Percentiles rank a stretch among this genome's conserved stretches.
These are phyloP conservation scores for Epinephelus lanceolatus DNA, from an alignment of 2,113 vertebrate genomes.

Conservation along the genomic window DNA sequence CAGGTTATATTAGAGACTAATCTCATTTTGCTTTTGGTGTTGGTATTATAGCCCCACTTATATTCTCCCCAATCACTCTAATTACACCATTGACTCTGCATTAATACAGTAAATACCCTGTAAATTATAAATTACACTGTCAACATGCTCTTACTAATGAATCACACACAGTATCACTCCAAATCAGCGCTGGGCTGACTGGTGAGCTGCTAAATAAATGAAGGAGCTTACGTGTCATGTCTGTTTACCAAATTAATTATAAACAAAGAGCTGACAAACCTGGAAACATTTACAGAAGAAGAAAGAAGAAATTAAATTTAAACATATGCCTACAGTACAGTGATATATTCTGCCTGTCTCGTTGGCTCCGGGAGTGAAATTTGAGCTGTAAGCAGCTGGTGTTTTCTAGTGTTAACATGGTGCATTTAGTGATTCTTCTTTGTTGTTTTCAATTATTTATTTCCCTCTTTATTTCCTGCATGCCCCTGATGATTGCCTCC, in stretches of 20 bases:
- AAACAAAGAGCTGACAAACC: constrained; percentile 9
- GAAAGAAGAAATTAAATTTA: constrained; percentile 10
- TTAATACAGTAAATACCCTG: constrained; percentile 62
- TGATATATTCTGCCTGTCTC: constrained; percentile 6
- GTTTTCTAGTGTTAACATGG: constrained; percentile 34
- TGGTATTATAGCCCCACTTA: constrained; percentile 31
- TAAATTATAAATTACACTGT: constrained; percentile 72
- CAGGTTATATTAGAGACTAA: constrained; percentile 39
- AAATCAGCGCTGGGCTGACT: constrained; percentile 39
- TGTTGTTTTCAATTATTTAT: constrained; percentile 59
- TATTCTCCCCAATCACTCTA: constrained; percentile 50
- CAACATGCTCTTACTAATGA: constrained; percentile 63
- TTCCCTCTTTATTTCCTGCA: constrained; percentile 35
- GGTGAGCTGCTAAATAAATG: constrained; percentile 57
- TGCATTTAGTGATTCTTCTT: constrained; percentile 36
- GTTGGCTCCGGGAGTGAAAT: constrained; percentile 35
- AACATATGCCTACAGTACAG: constrained; percentile 5
- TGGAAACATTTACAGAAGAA: not conserved
- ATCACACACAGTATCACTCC: constrained; percentile 33
- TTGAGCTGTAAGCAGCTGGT: constrained; percentile 36
- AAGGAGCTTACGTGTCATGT: constrained; percentile 34
- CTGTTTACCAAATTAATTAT: constrained; percentile 45
- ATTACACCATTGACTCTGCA: constrained; percentile 53
- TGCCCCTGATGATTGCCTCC: not conserved
- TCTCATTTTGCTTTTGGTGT: constrained; percentile 47